Evolutionary conservation across 2,797 vertebrate species (phyloP).

Genomic region (Kryptopterus vitreolus): DNA sequence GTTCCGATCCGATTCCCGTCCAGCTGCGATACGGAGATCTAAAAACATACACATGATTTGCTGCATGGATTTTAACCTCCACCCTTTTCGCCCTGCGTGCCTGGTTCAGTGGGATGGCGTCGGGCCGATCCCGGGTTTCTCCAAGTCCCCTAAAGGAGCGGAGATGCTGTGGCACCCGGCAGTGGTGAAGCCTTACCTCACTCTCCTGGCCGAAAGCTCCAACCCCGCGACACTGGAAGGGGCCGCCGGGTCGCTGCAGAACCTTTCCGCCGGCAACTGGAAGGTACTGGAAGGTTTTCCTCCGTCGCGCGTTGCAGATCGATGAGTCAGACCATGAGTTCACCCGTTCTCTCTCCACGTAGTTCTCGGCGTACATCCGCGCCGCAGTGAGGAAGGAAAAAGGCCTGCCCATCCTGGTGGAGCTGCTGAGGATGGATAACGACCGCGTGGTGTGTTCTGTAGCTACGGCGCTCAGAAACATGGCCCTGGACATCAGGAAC

Average conservation of each 20-base stretch:
- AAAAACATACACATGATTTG: background rate
- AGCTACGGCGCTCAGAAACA: conserved; percentile 93
- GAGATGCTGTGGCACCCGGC: conserved; percentile 98
- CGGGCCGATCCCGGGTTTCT: conserved; percentile 93
- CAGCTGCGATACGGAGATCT: background rate
- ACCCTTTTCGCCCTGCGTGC: too few species aligned
- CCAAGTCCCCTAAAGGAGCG: conserved; percentile 94
- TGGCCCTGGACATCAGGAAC: conserved; percentile 94
- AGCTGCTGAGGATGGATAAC: conserved; percentile 96
- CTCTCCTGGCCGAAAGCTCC: conserved; percentile 94
- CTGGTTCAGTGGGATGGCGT: conserved; percentile 91
- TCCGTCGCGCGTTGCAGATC: background rate
- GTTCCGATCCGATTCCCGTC: background rate
- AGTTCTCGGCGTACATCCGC: conserved; percentile 96
- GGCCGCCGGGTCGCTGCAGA: conserved; percentile 95
- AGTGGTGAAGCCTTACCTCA: conserved; percentile 96
- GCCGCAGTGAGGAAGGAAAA: conserved; percentile 96
- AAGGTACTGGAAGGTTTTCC: too few species aligned
- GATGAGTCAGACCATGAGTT: too few species aligned
- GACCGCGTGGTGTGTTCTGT: conserved; percentile 96
- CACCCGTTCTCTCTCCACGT: background rate
- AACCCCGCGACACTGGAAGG: conserved; percentile 97
- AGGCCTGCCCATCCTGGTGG: conserved; percentile 95
- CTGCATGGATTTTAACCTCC: too few species aligned
- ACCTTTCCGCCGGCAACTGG: conserved; percentile 97